These are phyloP conservation scores for Tetranychus piercei DNA, from an alignment of 2,888 invertebrate species.

Conservation along the genomic window DNA sequence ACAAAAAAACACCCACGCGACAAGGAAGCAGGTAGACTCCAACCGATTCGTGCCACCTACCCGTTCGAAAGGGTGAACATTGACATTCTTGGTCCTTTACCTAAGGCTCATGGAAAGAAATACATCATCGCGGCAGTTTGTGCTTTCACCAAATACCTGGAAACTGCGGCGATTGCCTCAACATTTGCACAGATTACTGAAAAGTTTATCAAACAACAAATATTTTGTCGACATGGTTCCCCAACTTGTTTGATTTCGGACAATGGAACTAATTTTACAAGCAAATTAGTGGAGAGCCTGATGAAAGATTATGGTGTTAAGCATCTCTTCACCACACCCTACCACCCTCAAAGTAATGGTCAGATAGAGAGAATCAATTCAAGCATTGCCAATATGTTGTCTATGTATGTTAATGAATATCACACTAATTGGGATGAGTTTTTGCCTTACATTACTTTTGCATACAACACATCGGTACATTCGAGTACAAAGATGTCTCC, in stretches of 20 bases:
- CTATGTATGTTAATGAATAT: neutral
- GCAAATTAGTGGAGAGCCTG: neutral
- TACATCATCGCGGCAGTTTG: neutral
- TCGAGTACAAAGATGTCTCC: neutral
- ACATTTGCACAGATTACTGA: neutral
- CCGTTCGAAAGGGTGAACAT: too few relatives aligned
- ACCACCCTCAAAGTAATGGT: neutral
- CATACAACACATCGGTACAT: neutral
- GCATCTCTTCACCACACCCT: neutral
- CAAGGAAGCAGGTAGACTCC: too few relatives aligned
- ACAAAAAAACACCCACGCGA: too few relatives aligned
- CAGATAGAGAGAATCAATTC: neutral
- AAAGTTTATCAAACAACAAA: neutral
- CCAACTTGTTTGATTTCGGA: neutral
- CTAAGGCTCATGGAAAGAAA: too few relatives aligned
- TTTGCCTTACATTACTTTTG: neutral
- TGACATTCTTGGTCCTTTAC: too few relatives aligned
- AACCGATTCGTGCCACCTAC: too few relatives aligned
- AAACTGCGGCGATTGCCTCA: neutral
- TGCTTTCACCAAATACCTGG: neutral
- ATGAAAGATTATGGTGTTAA: neutral
- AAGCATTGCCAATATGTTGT: neutral
- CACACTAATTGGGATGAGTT: neutral
- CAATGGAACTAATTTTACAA: neutral
- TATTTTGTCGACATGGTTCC: neutral